Conservation (phyloP, 2,113 vertebrate genomes). For the Spheniscus mendiculus region DNA sequence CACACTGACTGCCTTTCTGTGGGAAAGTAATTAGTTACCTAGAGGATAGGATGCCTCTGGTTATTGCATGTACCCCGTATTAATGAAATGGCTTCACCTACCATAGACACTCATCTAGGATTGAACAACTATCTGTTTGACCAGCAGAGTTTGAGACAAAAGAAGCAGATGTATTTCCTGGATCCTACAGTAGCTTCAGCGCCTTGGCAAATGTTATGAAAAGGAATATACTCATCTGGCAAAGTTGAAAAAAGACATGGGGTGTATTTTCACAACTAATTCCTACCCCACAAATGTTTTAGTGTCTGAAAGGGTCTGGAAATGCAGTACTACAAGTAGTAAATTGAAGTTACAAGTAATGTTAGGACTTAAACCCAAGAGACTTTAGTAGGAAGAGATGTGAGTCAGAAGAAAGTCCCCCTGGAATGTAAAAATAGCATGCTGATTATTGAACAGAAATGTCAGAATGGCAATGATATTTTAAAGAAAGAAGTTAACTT, state of each 20-base stretch:
- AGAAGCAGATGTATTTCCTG: background rate
- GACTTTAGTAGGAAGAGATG: background rate
- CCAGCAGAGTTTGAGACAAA: background rate
- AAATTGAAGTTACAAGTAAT: background rate
- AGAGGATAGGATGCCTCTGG: background rate
- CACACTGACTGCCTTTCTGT: background rate
- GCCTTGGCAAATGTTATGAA: background rate
- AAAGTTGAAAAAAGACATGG: background rate
- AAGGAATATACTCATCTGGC: background rate
- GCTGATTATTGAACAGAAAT: background rate
- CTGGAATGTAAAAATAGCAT: background rate
- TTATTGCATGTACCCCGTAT: background rate
- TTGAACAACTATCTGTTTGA: background rate
- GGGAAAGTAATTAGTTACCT: background rate
- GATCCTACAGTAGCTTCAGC: background rate
- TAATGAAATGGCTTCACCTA: background rate
- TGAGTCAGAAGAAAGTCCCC: background rate
- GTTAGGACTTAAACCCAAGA: background rate
- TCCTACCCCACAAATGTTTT: background rate
- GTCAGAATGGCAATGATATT: background rate
- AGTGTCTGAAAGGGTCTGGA: background rate
- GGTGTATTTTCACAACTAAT: background rate
- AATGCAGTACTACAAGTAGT: background rate
- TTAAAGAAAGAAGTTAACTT: background rate
- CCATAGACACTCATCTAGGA: background rate